Evolutionary conservation across 2,797 vertebrate species (phyloP).

Genomic region (Liasis olivaceus): DNA sequence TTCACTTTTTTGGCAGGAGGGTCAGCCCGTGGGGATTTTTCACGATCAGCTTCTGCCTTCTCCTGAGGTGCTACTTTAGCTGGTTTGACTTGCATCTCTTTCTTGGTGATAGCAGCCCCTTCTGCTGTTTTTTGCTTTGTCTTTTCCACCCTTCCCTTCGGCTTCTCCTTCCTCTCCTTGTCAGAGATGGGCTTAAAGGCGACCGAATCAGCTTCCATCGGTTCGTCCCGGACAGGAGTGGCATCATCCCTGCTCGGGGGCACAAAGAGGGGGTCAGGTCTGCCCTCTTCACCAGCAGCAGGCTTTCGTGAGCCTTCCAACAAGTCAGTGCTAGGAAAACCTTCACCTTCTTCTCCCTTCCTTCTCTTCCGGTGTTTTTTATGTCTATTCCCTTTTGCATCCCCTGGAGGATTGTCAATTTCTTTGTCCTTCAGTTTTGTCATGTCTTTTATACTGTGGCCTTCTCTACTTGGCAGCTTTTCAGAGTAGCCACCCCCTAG

Average conservation of each 20-base stretch:
- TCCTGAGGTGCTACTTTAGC: constrained; percentile 70
- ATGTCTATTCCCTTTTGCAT: constrained; percentile 86
- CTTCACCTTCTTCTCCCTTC: constrained; percentile 78
- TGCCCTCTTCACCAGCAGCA: constrained; percentile 73
- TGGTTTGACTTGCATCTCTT: constrained; percentile 71
- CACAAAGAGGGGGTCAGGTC: constrained; percentile 77
- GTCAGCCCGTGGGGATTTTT: constrained; percentile 76
- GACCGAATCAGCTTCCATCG: constrained; percentile 89
- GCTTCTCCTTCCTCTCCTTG: constrained; percentile 85
- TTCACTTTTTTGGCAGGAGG: constrained; percentile 79
- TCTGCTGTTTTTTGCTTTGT: constrained; percentile 82
- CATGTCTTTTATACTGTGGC: constrained; percentile 75
- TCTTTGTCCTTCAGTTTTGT: constrained; percentile 83
- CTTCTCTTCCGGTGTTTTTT: constrained; percentile 82
- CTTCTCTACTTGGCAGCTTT: constrained; percentile 74
- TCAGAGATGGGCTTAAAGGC: constrained; percentile 79
- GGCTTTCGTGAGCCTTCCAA: constrained; percentile 75
- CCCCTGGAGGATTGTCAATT: constrained; percentile 72
- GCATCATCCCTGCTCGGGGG: constrained; percentile 87
- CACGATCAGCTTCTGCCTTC: constrained; percentile 73
- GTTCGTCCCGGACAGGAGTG: constrained; percentile 94
- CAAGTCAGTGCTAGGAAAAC: constrained; percentile 69
- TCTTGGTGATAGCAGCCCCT: constrained; percentile 67
- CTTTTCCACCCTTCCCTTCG: constrained; percentile 77
- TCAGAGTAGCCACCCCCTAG: constrained; percentile 73